Conservation (phyloP, 2,888 invertebrate genomes). For the Saturnia japonica region DNA sequence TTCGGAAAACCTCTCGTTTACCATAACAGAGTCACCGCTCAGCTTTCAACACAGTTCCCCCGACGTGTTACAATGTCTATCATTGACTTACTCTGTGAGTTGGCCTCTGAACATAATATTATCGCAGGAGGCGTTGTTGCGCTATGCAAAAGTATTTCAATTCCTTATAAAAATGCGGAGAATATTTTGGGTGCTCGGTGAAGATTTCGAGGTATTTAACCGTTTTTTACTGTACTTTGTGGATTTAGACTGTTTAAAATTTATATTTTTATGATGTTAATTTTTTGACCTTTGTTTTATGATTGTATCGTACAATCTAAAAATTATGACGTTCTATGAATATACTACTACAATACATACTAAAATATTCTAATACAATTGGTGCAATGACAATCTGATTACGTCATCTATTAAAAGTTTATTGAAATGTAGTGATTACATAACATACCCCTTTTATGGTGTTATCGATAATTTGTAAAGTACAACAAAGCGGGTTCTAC, state of each 20-base stretch:
- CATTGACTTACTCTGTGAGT: conserved; percentile 85
- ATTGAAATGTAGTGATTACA: too few relatives aligned
- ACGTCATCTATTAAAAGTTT: too few relatives aligned
- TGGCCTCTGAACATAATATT: conserved; percentile 92
- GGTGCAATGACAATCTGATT: too few relatives aligned
- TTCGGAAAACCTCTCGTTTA: conserved; percentile 84
- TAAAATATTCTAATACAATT: too few relatives aligned
- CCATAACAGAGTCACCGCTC: conserved; percentile 82
- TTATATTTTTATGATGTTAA: background rate
- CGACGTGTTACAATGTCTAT: conserved; percentile 85
- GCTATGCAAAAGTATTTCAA: conserved; percentile 89
- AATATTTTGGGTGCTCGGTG: conserved; percentile 88
- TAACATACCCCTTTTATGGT: too few relatives aligned
- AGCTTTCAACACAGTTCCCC: conserved; percentile 85
- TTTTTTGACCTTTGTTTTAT: too few relatives aligned
- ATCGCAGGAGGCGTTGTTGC: conserved; percentile 85
- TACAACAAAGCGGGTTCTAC: too few relatives aligned
- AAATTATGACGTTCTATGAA: too few relatives aligned
- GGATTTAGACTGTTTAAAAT: conserved; percentile 1
- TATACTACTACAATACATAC: too few relatives aligned
- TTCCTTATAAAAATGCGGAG: conserved; percentile 88
- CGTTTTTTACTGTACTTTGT: background rate
- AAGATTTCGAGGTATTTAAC: conserved; percentile 82
- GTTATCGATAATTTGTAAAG: too few relatives aligned
- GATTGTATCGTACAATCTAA: too few relatives aligned